phyloP scores from a whole-genome alignment of 2,113 vertebrate genomes.

The Propithecus coquereli region DNA sequence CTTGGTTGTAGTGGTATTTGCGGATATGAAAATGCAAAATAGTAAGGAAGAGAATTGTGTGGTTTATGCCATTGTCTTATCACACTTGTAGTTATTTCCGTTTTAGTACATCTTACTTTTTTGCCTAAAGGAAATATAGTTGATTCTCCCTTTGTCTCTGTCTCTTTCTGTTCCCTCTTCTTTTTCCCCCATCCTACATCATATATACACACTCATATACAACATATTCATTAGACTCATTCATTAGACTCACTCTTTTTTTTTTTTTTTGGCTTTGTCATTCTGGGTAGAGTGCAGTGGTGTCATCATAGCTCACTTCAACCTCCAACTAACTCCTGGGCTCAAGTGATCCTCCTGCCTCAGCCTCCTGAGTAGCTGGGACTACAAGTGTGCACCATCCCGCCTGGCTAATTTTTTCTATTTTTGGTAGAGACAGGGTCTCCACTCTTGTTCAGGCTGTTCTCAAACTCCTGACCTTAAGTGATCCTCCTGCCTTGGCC shows the following conservation, averaged over 20 bases:
- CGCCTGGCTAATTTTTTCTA: too few species aligned
- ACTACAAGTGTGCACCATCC: too few species aligned
- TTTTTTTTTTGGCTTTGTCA: too few species aligned
- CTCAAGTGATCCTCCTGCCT: too few species aligned
- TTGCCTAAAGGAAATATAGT: neutral
- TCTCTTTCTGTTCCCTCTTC: accelerated
- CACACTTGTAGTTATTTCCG: neutral
- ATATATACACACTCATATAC: neutral
- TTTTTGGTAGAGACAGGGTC: too few species aligned
- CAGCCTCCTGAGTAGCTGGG: too few species aligned
- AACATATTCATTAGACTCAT: neutral
- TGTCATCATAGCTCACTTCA: too few species aligned
- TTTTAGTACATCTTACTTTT: neutral
- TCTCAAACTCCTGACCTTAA: too few species aligned
- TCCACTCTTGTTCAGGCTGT: too few species aligned
- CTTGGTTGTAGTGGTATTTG: neutral
- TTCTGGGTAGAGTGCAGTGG: too few species aligned
- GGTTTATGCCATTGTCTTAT: neutral
- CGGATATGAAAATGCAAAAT: neutral
- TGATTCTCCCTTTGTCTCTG: neutral
- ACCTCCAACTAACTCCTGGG: too few species aligned
- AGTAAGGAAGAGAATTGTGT: neutral
- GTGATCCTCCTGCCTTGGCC: too few species aligned
- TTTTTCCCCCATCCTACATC: neutral
- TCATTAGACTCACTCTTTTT: neutral